Evolutionary conservation across 35 echinoderm and acorn worm genomes (phyloP), one percentile per base, ranked within the genome.

Genomic region (Apostichopus californicus): DNA sequence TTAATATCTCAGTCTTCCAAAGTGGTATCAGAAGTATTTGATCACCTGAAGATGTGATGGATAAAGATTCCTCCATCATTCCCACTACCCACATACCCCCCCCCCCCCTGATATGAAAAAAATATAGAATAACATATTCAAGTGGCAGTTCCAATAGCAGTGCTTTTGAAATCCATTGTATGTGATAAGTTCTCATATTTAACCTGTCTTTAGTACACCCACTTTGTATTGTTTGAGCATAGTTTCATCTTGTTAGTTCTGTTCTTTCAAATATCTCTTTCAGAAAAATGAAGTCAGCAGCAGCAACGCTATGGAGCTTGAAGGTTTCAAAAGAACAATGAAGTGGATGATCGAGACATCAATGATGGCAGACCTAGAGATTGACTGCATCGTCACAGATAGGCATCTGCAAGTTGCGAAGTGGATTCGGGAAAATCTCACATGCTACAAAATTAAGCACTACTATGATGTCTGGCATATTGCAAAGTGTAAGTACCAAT

Each of bases 381-480:
- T n/a, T n/a, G n/a, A n/a, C n/a, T n/a, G n/a, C n/a, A n/a, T n/a
- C n/a, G n/a, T 28, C 26, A 28, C 26, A 28, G 26, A 28, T 28
- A 28, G 26, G 26, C 92, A 93, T 24, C 20, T 52, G 5, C 52
- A 54, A 20, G 70, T 87, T 15, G 68, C 81, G 55, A 93, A 93
- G 72, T 93, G 82, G 82, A 86, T 93, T 4, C 11, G 92, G 52
- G 92, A 93, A 61, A 78, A 75, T 14, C 86, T 88, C 8, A 5
- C 24, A 28, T 8, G n/a, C 55, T 14, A 18, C 17, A 28, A 55
- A 5, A 87, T 73, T 8, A 54, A 56, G 0, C 81, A 93, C 17
- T 86, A 77, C 56, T 93, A 86, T 60, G 82, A 93, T 86, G 63
- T 77, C 17, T 93, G 92, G 92, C 92, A 93, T 22, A 87, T 93